These are phyloP conservation scores for Ethmia dodecea DNA, from an alignment of 2,888 invertebrate genomes.

Conservation along the genomic window DNA sequence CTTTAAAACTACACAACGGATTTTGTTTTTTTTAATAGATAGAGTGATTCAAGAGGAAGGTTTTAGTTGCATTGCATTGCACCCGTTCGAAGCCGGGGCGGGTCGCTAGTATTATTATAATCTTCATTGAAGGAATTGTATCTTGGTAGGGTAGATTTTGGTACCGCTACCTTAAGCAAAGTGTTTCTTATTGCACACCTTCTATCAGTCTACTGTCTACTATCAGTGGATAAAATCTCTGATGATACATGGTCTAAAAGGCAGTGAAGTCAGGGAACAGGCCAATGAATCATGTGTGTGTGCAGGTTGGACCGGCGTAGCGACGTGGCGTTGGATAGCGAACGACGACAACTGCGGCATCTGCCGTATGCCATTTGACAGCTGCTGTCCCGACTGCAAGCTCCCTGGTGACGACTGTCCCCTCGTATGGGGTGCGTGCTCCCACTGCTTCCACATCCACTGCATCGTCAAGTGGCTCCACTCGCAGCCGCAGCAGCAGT, in stretches of 20 bases:
- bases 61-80: no score
- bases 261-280: background rate
- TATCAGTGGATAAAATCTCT: no score
- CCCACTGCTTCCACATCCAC: conserved; percentile 99
- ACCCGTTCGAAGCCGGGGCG: no score
- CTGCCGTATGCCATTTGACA: conserved; percentile 99
- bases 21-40: no score
- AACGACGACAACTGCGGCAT: conserved; percentile 99
- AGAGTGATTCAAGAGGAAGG: no score
- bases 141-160: background rate
- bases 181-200: no score
- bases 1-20: no score
- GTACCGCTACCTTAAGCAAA: background rate
- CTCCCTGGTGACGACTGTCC: conserved; percentile 99
- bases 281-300: background rate
- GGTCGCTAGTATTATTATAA: no score
- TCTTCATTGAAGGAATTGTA: background rate
- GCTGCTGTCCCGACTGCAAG: conserved; percentile 98
- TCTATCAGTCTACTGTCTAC: no score
- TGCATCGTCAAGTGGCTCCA: conserved; percentile 99
- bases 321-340: conserved; percentile 99
- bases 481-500: conserved; percentile 92
- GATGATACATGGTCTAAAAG: background rate
- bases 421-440: conserved; percentile 98
- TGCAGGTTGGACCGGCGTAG: conserved; percentile 94